Percentiles rank a stretch among this genome's conserved stretches.
These are phyloP conservation scores for Hemicordylus capensis DNA, from an alignment of 2,113 vertebrate genomes.

Conservation along the genomic window DNA sequence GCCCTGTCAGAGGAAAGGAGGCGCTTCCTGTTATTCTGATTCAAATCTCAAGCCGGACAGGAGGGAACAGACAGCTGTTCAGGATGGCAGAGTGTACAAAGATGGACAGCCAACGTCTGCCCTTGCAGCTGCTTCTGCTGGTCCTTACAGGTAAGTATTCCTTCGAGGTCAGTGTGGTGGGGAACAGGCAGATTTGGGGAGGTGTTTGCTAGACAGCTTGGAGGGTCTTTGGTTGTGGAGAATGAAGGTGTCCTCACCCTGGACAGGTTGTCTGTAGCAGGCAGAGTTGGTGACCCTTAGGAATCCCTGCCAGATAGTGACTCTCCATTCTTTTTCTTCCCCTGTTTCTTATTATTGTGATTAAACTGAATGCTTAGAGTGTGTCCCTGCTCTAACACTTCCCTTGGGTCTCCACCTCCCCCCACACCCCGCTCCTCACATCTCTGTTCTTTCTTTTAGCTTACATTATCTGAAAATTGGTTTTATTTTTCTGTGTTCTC, in stretches of 20 bases:
- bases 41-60: conserved; percentile 64
- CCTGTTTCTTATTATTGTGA: not conserved
- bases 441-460: not conserved
- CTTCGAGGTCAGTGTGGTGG: not conserved
- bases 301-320: not conserved
- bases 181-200: too few relatives aligned
- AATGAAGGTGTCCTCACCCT: too few relatives aligned
- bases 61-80: conserved; percentile 52
- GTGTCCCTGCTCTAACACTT: not conserved
- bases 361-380: too few relatives aligned
- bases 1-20: conserved; percentile 75
- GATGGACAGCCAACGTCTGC: conserved; percentile 15
- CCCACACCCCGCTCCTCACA: not conserved
- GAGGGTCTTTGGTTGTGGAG: not conserved
- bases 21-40: conserved; percentile 75
- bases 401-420: too few relatives aligned
- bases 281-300: not conserved
- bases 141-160: conserved; percentile 63
- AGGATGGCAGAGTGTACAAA: not conserved
- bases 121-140: conserved; percentile 45
- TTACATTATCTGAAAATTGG: not conserved
- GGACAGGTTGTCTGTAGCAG: not conserved
- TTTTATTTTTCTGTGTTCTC: not conserved
- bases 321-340: too few relatives aligned
- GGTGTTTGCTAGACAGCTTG: not conserved